These are phyloP conservation scores for Bombus confusus DNA, from an alignment of 1,140 invertebrate species.

Conservation along the genomic window DNA sequence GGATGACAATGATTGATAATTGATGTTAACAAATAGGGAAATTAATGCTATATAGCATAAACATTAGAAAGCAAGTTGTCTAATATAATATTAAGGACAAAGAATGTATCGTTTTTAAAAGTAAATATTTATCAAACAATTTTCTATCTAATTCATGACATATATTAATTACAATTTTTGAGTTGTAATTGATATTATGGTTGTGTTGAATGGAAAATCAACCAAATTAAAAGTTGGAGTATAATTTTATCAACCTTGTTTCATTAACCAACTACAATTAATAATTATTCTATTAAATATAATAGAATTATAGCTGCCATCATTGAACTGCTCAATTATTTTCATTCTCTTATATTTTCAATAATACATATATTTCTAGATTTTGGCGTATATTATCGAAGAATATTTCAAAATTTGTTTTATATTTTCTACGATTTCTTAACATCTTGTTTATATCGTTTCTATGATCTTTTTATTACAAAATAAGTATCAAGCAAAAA, in stretches of 20 bases:
- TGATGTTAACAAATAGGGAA: constrained; percentile 10
- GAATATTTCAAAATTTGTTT: constrained; percentile 23
- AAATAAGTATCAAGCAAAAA: constrained; percentile 25
- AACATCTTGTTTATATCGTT: constrained; percentile 9
- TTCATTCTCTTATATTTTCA: background rate
- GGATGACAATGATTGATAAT: constrained; percentile 17
- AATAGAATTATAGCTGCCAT: constrained; percentile 25
- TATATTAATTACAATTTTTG: constrained; percentile 14
- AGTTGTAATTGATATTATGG: background rate
- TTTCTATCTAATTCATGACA: constrained; percentile 35
- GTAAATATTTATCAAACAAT: constrained; percentile 3
- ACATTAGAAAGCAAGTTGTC: constrained; percentile 44
- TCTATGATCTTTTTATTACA: constrained; percentile 10
- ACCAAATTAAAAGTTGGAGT: background rate
- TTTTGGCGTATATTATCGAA: constrained; percentile 27
- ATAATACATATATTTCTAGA: constrained; percentile 15
- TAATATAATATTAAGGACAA: background rate
- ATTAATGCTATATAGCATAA: background rate
- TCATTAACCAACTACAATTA: background rate
- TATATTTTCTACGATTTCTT: background rate
- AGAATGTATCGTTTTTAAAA: background rate
- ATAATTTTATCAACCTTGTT: background rate
- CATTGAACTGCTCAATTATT: background rate
- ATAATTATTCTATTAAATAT: constrained; percentile 1
- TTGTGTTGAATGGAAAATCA: constrained; percentile 10